A percentile compares a stretch with the other conserved stretches of the same genome.
These are phyloP conservation scores for Altica lythri DNA, from an alignment of 2,888 invertebrate species.

Conservation along the genomic window DNA sequence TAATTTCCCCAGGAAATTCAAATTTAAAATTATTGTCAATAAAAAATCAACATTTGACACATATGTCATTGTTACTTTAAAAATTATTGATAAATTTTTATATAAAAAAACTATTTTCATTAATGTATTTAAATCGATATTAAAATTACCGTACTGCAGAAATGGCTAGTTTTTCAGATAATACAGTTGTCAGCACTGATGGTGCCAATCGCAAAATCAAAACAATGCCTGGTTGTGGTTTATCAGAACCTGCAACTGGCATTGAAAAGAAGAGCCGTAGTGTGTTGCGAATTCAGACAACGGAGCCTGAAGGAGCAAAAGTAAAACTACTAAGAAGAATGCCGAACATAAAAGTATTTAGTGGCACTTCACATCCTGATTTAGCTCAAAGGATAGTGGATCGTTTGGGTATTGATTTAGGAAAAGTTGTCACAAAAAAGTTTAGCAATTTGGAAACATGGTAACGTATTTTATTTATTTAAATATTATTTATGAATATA, in stretches of 20 bases:
- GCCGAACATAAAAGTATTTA: constrained; percentile 99
- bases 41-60: too few relatives aligned
- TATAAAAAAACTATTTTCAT: too few relatives aligned
- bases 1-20: too few relatives aligned
- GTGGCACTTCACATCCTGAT: constrained; percentile 97
- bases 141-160: too few relatives aligned
- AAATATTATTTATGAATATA: too few relatives aligned
- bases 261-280: not conserved
- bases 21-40: too few relatives aligned
- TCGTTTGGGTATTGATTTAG: constrained; percentile 94
- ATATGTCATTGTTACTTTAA: too few relatives aligned
- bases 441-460: constrained; percentile 99
- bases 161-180: too few relatives aligned
- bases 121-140: too few relatives aligned
- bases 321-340: constrained; percentile 65
- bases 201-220: constrained; percentile 1
- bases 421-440: constrained; percentile 98
- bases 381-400: constrained; percentile 96
- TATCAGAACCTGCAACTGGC: not conserved
- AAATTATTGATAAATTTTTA: too few relatives aligned
- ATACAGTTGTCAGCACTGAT: not conserved
- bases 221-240: constrained; percentile 15
- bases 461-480: constrained; percentile 59
- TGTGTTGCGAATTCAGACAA: not conserved
- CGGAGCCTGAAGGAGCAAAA: not conserved